Conservation (phyloP, 1,140 invertebrate genomes). For the Drosophila bipectinata region DNA sequence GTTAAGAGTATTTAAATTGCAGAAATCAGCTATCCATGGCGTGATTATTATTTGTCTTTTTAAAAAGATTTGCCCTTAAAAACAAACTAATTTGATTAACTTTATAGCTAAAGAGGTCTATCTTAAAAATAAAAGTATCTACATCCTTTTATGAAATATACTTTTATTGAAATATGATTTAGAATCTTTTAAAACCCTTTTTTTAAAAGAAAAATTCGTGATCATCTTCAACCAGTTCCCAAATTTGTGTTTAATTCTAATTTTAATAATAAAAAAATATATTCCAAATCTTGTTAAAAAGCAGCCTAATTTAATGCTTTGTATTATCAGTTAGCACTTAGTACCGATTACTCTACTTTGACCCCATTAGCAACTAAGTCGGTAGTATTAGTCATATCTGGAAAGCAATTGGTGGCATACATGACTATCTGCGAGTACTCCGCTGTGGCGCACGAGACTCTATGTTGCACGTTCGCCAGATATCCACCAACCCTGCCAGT, state of each 20-base stretch:
- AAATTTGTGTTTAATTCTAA: not conserved
- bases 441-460: conserved; percentile 64
- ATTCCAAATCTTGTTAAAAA: not conserved
- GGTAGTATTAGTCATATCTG: conserved; percentile 30
- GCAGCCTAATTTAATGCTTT: not conserved
- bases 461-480: conserved; percentile 53
- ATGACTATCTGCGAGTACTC: conserved; percentile 68
- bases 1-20: conserved; percentile 17
- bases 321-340: conserved; percentile 34
- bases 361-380: conserved; percentile 50
- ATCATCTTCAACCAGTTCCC: not conserved
- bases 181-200: not conserved
- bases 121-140: no score
- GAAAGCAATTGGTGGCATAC: conserved; percentile 58
- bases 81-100: not conserved
- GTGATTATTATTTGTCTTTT: conserved; percentile 11
- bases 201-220: not conserved
- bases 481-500: not conserved
- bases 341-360: conserved; percentile 20
- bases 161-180: no score
- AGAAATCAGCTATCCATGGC: not conserved
- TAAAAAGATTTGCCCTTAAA: not conserved
- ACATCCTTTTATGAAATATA: no score
- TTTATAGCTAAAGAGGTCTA: no score
- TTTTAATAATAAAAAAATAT: not conserved